A percentile compares a stretch with the other conserved stretches of the same genome.
Conservation (phyloP, 2,888 invertebrate species). For the Eristalinus aeneus region DNA sequence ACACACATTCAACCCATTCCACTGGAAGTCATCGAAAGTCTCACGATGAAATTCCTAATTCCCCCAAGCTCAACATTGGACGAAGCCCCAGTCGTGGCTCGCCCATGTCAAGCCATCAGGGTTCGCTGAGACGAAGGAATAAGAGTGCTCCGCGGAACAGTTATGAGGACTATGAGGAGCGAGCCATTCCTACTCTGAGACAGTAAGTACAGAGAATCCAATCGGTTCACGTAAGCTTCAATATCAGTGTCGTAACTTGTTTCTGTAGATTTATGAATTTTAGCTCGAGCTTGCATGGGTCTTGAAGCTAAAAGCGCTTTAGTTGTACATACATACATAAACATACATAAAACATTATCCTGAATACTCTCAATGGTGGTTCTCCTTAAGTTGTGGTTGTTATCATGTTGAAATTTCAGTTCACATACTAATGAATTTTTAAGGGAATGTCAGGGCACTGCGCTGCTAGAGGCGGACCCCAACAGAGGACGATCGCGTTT, state of each 20-base stretch:
- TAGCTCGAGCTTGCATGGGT: slow-evolving; percentile 67
- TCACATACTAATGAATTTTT: slow-evolving; percentile 92
- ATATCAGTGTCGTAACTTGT: slow-evolving; percentile 57
- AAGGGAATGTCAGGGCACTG: slow-evolving; percentile 85
- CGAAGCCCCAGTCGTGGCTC: slow-evolving; percentile 81
- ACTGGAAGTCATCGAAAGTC: slow-evolving; percentile 75
- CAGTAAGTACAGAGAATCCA: slow-evolving; percentile 84
- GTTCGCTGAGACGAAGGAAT: slow-evolving; percentile 84
- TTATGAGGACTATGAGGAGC: slow-evolving; percentile 93
- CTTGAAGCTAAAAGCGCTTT: slow-evolving; percentile 53
- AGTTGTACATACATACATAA: slow-evolving; percentile 61
- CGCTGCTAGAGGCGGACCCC: slow-evolving; percentile 81
- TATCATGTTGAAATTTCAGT: slow-evolving; percentile 81
- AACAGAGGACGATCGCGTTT: slow-evolving; percentile 82
- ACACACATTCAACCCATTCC: slow-evolving; percentile 72
- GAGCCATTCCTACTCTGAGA: slow-evolving; percentile 90
- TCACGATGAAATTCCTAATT: slow-evolving; percentile 79
- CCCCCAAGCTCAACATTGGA: slow-evolving; percentile 77
- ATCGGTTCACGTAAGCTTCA: background rate
- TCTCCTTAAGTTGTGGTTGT: slow-evolving; percentile 70
- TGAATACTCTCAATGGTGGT: slow-evolving; percentile 72
- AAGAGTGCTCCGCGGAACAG: slow-evolving; percentile 87
- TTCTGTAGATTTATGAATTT: slow-evolving; percentile 58
- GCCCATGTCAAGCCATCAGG: slow-evolving; percentile 82
- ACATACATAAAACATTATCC: slow-evolving; percentile 65